phyloP scores from a whole-genome alignment of 2,888 invertebrate genomes.

The Sminthurinus aureus region DNA sequence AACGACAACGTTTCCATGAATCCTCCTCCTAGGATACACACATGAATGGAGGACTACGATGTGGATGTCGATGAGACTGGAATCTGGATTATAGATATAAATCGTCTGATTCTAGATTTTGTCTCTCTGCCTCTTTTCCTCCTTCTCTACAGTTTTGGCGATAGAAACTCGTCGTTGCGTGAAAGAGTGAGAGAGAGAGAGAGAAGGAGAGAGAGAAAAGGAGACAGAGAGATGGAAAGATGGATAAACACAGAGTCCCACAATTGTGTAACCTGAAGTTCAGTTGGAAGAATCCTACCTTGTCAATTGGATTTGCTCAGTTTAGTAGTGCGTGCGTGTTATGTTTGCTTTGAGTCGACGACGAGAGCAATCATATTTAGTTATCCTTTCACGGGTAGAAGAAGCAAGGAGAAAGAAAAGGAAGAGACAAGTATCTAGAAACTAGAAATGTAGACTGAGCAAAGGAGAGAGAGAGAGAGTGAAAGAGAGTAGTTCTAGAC shows the following conservation, averaged over 20 bases:
- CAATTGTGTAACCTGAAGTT: constrained; percentile 29
- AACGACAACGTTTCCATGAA: constrained; percentile 8
- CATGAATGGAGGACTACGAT: neutral
- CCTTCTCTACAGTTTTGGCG: neutral
- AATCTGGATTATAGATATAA: neutral
- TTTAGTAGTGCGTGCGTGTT: constrained; percentile 27
- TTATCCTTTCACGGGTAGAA: constrained; percentile 7
- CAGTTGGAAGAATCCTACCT: constrained; percentile 17
- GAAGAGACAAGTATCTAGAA: too few species aligned
- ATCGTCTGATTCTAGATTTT: neutral
- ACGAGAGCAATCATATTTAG: constrained; percentile 22
- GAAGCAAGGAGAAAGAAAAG: neutral
- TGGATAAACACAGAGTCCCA: constrained; percentile 1
- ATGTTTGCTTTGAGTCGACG: constrained; percentile 28
- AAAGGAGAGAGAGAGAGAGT: neutral
- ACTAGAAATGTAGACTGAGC: too few species aligned
- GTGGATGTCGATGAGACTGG: neutral
- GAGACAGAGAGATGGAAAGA: neutral
- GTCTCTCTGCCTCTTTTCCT: neutral
- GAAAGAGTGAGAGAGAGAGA: neutral
- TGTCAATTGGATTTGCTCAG: constrained; percentile 34
- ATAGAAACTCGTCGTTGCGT: constrained; percentile 19
- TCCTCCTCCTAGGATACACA: constrained; percentile 9
- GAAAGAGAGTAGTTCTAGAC: too few species aligned
- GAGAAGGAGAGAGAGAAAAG: neutral